Evolutionary conservation across 2,113 vertebrate species (phyloP).

Genomic region (Baryphthengus martii): DNA sequence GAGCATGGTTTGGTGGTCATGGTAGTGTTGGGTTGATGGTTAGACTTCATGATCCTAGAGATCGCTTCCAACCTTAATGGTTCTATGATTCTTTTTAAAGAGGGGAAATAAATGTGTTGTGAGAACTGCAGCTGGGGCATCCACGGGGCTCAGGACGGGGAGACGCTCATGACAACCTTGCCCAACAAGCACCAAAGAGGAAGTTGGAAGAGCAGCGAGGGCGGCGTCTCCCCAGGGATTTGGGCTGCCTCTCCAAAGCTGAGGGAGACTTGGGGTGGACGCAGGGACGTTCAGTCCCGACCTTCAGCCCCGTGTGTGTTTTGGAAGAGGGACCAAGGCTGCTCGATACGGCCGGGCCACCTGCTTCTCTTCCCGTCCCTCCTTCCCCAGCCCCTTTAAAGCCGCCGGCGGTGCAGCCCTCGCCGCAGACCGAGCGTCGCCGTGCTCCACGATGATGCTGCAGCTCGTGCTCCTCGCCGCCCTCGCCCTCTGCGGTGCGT

Average conservation of each 20-base stretch:
- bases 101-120: no score
- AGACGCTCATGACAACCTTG: fast-evolving
- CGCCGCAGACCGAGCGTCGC: fast-evolving
- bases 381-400: background rate
- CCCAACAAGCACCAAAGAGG: fast-evolving
- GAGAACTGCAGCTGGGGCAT: background rate
- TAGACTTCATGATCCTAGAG: no score
- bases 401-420: fast-evolving
- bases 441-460: background rate
- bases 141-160: background rate
- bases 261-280: fast-evolving
- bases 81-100: no score
- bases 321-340: background rate
- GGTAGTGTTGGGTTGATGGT: no score
- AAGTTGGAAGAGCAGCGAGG: fast-evolving
- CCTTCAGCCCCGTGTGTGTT: background rate
- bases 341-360: fast-evolving
- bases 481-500: background rate
- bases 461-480: slow-evolving; percentile 12
- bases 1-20: no score
- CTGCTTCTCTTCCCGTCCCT: background rate
- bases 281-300: fast-evolving
- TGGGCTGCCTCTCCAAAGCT: background rate
- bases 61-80: no score
- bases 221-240: fast-evolving